Conservation (phyloP, 2,797 vertebrate species). For the Protonibea diacanthus region DNA sequence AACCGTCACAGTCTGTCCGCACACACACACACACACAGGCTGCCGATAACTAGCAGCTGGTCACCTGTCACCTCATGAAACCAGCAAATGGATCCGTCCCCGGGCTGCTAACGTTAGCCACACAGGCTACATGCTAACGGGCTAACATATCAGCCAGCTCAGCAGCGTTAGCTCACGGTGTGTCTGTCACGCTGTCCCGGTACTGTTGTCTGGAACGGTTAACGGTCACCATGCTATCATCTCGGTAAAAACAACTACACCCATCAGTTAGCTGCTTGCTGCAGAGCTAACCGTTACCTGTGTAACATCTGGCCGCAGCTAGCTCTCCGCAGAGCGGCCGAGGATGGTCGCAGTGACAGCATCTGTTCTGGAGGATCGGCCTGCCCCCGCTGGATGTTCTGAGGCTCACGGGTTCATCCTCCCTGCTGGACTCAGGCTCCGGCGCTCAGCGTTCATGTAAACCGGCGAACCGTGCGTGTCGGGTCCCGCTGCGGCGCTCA, state of each 20-base stretch:
- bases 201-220: conserved; percentile 1
- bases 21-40: background rate
- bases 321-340: conserved; percentile 26
- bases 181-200: conserved; percentile 8
- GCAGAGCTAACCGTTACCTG: conserved; percentile 40
- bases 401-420: conserved; percentile 19
- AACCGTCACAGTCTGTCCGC: background rate
- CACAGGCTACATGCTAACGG: conserved; percentile 35
- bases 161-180: background rate
- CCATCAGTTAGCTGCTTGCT: conserved; percentile 18
- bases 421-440: conserved; percentile 19
- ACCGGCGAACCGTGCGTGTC: conserved; percentile 15
- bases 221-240: conserved; percentile 20
- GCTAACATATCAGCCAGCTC: conserved; percentile 25
- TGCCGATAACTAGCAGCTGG: background rate
- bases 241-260: conserved; percentile 28
- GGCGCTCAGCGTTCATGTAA: conserved; percentile 57
- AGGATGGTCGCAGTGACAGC: conserved; percentile 65
- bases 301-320: conserved; percentile 40
- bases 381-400: conserved; percentile 40
- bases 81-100: conserved; percentile 11
- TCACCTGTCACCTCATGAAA: background rate
- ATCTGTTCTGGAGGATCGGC: conserved; percentile 51
- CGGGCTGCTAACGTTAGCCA: conserved; percentile 14
- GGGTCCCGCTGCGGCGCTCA: conserved; percentile 21